Evolutionary conservation across 2,797 vertebrate species (phyloP).

Genomic region (Neopelma chrysocephalum): DNA sequence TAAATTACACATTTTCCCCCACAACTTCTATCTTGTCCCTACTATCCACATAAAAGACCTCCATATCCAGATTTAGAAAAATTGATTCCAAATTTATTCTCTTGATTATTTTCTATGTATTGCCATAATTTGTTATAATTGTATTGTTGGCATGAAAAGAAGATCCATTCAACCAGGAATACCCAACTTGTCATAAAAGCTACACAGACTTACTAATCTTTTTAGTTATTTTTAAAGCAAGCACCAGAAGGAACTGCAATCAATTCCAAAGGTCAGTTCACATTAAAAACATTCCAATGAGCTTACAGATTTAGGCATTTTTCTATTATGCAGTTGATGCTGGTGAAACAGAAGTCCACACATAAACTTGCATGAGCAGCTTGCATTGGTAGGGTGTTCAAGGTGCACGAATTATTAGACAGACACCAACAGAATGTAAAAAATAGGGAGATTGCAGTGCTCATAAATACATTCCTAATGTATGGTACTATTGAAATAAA

Average conservation of each 20-base stretch:
- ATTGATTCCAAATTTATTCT: not conserved
- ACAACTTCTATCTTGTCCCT: not conserved
- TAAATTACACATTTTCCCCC: not conserved
- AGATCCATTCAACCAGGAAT: not conserved
- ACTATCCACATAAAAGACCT: not conserved
- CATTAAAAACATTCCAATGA: conserved; percentile 39
- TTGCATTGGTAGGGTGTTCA: not conserved
- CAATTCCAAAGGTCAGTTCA: conserved; percentile 23
- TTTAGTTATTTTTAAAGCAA: conserved; percentile 51
- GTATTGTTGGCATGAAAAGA: not conserved
- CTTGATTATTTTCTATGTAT: not conserved
- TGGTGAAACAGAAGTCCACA: conserved; percentile 3
- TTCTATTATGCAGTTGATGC: conserved; percentile 21
- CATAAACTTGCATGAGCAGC: not conserved
- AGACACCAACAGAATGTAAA: not conserved
- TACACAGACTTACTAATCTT: conserved; percentile 42
- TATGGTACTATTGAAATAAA: not conserved
- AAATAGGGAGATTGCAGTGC: not conserved
- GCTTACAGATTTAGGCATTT: conserved; percentile 34
- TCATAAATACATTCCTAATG: conserved; percentile 14
- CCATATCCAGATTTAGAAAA: not conserved
- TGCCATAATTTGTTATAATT: conserved; percentile 17
- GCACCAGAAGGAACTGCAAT: conserved; percentile 28
- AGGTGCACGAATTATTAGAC: not conserved
- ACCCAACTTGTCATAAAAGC: conserved; percentile 5